Percentiles rank a stretch among this genome's conserved stretches.
Conservation (phyloP, 2,888 invertebrate genomes). For the Pachycephus smyrnensis region DNA sequence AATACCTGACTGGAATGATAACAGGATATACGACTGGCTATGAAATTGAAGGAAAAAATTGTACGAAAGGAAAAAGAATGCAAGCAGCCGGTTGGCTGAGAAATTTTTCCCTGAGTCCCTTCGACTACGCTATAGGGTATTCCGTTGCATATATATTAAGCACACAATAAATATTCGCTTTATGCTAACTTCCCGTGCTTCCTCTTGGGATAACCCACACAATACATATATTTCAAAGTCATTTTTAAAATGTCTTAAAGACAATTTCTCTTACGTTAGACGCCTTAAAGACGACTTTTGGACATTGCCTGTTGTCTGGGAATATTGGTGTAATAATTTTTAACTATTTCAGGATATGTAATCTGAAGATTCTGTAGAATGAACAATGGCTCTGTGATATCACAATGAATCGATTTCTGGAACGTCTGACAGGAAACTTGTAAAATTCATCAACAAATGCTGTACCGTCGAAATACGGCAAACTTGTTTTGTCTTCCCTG, state of each 20-base stretch:
- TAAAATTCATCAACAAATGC: background rate
- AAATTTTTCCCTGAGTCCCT: no score
- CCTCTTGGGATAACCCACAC: background rate
- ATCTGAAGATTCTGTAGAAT: background rate
- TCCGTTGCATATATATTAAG: background rate
- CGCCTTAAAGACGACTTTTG: no score
- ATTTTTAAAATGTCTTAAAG: no score
- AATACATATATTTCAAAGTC: no score
- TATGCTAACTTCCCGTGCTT: background rate
- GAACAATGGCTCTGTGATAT: background rate
- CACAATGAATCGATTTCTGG: background rate
- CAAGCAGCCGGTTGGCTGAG: no score
- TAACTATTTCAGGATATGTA: background rate
- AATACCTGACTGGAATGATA: no score
- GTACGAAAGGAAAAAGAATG: no score
- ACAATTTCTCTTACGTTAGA: no score
- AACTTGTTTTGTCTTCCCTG: background rate
- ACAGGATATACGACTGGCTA: no score
- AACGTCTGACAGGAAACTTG: background rate
- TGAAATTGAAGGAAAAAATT: no score
- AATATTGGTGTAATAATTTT: background rate
- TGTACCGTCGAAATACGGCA: background rate
- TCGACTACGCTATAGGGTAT: background rate
- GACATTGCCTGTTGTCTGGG: no score
- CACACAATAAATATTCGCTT: background rate